phyloP scores from a whole-genome alignment of 2,113 vertebrate genomes.

The Nerophis lumbriciformis region DNA sequence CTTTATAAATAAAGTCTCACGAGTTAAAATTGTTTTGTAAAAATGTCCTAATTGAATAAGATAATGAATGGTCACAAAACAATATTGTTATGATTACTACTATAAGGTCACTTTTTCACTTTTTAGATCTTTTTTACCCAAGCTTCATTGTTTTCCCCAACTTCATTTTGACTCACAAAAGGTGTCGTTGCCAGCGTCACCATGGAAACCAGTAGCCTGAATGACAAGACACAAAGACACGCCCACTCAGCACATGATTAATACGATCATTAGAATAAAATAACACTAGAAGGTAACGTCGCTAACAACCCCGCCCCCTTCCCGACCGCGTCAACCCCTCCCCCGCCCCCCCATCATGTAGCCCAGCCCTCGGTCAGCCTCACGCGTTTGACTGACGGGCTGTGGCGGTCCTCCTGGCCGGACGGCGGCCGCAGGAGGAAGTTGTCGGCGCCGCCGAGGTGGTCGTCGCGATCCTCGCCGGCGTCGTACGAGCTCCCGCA shows the following conservation, averaged over 20 bases:
- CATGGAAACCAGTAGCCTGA: no score
- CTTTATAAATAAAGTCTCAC: no score
- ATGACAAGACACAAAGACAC: constrained; percentile 48
- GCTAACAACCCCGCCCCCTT: constrained; percentile 14
- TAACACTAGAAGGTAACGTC: constrained; percentile 65
- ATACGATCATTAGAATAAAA: constrained; percentile 71
- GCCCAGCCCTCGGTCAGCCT: constrained; percentile 94
- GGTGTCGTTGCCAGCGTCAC: no score
- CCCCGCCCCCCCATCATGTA: constrained; percentile 76
- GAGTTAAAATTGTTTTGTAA: background rate
- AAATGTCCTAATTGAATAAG: background rate
- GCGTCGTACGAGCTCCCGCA: constrained; percentile 97
- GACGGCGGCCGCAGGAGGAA: constrained; percentile 85
- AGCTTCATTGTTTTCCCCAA: no score
- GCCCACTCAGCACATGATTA: constrained; percentile 83
- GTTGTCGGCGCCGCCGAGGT: constrained; percentile 68
- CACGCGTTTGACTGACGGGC: constrained; percentile 92
- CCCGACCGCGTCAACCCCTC: background rate
- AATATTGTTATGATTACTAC: no score
- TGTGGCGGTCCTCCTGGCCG: constrained; percentile 83
- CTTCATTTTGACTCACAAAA: no score
- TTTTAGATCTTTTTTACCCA: no score
- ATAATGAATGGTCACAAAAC: no score
- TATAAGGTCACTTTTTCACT: background rate
- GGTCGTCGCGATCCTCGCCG: constrained; percentile 88